phyloP scores from a whole-genome alignment of 1,140 invertebrate species.

The Maconellicoccus hirsutus region DNA sequence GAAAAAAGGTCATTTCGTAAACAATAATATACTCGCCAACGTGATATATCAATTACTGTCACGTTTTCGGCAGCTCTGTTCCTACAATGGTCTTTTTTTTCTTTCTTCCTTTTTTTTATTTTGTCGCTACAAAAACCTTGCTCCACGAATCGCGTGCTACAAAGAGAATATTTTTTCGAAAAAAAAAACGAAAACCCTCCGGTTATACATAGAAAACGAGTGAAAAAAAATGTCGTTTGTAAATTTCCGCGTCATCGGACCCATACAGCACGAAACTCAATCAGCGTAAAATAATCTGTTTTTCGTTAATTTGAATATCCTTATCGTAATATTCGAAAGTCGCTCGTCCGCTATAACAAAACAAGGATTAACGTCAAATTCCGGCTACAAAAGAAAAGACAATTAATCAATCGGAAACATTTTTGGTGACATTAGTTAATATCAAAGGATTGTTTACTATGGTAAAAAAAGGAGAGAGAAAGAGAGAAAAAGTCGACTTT shows the following conservation, averaged over 20 bases:
- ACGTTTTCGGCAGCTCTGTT: neutral
- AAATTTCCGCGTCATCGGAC: too few relatives aligned
- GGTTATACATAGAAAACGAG: too few relatives aligned
- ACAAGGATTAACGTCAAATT: neutral
- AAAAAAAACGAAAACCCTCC: too few relatives aligned
- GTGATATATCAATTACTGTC: conserved; percentile 9
- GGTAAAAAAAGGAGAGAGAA: neutral
- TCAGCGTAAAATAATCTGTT: too few relatives aligned
- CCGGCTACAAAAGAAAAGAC: neutral
- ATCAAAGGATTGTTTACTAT: neutral
- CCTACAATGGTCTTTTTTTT: neutral
- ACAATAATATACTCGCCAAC: neutral
- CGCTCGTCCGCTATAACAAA: neutral
- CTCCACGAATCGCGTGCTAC: too few relatives aligned
- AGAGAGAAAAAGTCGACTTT: conserved; percentile 4
- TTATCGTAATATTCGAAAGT: neutral
- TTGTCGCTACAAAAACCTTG: too few relatives aligned
- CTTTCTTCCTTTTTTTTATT: too few relatives aligned
- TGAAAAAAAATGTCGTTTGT: too few relatives aligned
- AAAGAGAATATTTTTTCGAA: too few relatives aligned
- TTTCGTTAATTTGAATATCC: too few relatives aligned
- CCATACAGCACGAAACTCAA: too few relatives aligned
- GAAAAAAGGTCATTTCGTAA: conserved; percentile 7
- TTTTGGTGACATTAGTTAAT: conserved; percentile 18
- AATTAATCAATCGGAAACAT: neutral